These are phyloP conservation scores for Scaptomyza hsui DNA, from an alignment of 1,140 invertebrate species.

Conservation along the genomic window DNA sequence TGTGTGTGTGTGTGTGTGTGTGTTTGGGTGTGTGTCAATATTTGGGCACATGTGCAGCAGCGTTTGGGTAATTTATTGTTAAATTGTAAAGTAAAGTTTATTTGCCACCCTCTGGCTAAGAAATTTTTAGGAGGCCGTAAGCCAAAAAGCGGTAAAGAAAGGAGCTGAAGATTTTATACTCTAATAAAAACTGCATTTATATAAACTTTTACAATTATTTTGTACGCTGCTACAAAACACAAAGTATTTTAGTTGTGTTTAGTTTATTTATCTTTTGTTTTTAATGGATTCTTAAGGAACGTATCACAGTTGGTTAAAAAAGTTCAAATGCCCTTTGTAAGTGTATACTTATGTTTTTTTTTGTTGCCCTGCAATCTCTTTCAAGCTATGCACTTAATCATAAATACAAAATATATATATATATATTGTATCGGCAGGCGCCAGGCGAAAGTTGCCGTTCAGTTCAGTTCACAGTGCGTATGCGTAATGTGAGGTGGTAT, in stretches of 20 bases:
- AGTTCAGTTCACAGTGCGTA: slow-evolving; percentile 48
- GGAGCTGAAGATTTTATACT: slow-evolving; percentile 8
- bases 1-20: no score
- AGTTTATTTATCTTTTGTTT: no score
- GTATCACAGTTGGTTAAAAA: no score
- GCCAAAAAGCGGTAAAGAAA: slow-evolving; percentile 12
- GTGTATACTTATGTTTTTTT: slow-evolving; percentile 18
- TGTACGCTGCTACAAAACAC: no score
- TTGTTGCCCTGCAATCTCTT: slow-evolving; percentile 12
- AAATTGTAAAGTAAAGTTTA: slow-evolving; percentile 62
- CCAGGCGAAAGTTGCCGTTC: slow-evolving; percentile 32
- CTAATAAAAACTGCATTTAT: not conserved
- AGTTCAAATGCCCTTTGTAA: not conserved
- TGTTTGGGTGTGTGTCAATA: slow-evolving; percentile 45
- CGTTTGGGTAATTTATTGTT: slow-evolving; percentile 62
- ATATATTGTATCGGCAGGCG: slow-evolving; percentile 26
- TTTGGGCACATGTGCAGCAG: slow-evolving; percentile 55
- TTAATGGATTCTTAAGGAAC: no score
- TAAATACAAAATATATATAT: slow-evolving; percentile 43
- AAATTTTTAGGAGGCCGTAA: not conserved
- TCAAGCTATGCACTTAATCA: slow-evolving; percentile 36
- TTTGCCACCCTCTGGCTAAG: slow-evolving; percentile 27
- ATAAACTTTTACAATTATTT: no score
- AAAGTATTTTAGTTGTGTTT: no score
- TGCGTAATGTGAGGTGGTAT: slow-evolving; percentile 61